Evolutionary conservation across 53 echinoderm and acorn worm species (phyloP).

Genomic region (Stichopus horrens): DNA sequence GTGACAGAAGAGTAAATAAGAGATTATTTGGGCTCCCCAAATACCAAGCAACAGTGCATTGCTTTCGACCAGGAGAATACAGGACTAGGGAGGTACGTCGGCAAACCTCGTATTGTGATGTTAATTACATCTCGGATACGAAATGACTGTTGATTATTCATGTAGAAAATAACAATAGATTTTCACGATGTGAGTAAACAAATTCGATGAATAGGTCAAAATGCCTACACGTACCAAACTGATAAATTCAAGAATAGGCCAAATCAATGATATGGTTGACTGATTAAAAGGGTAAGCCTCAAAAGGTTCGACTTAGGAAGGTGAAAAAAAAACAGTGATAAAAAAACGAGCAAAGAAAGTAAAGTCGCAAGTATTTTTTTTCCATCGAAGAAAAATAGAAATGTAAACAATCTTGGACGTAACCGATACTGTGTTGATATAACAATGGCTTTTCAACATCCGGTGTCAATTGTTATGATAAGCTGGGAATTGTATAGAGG

Average conservation of each 20-base stretch:
- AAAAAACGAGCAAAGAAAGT: no score
- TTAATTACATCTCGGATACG: neutral
- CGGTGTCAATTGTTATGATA: no score
- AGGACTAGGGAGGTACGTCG: neutral
- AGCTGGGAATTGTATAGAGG: no score
- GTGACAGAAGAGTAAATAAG: neutral
- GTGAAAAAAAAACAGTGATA: no score
- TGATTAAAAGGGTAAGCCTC: neutral
- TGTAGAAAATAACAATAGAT: neutral
- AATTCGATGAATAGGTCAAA: neutral
- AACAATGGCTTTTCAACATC: no score
- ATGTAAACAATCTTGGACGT: no score
- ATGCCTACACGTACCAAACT: neutral
- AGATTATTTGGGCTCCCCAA: neutral
- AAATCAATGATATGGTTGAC: neutral
- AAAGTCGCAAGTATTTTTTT: no score
- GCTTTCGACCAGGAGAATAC: neutral
- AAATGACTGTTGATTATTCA: neutral
- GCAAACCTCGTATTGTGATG: constrained; percentile 1
- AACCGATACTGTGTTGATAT: no score
- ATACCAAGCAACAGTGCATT: neutral
- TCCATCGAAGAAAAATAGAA: no score
- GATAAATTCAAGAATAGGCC: neutral
- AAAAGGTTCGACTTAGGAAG: no score
- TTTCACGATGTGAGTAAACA: neutral